A percentile compares a stretch with the other conserved stretches of the same genome.
Conservation (phyloP, 2,113 vertebrate genomes). For the Nesoenas mayeri region DNA sequence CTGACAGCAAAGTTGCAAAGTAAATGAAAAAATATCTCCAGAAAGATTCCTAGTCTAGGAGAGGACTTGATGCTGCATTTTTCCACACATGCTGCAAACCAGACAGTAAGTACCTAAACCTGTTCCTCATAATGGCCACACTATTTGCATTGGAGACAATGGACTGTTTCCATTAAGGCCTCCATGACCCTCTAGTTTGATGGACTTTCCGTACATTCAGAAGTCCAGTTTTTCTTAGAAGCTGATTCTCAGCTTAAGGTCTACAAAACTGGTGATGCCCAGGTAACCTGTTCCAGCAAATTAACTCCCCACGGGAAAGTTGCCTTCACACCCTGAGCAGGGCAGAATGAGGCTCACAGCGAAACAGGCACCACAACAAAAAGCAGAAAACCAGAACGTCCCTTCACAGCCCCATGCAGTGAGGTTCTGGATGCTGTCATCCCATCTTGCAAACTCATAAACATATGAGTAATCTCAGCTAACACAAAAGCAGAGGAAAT, state of each 20-base stretch:
- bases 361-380: not conserved
- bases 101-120: not conserved
- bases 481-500: not conserved
- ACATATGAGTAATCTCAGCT: not conserved
- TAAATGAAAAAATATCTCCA: not conserved
- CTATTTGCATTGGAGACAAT: not conserved
- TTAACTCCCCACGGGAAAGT: not conserved
- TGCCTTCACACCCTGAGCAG: fast-evolving
- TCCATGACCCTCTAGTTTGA: not conserved
- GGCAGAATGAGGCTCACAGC: not conserved
- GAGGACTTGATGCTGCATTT: not conserved
- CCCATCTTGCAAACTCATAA: not conserved
- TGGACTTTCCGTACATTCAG: not conserved
- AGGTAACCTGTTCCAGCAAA: not conserved
- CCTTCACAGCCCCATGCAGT: not conserved
- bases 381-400: not conserved
- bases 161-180: not conserved
- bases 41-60: not conserved
- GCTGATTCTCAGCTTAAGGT: not conserved
- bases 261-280: not conserved
- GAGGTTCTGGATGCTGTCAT: not conserved
- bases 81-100: not conserved
- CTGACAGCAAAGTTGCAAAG: not conserved
- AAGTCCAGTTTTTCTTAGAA: not conserved
- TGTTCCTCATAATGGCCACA: not conserved